Conservation (phyloP, 2,113 vertebrate species). For the Sinocyclocheilus anshuiensis region DNA sequence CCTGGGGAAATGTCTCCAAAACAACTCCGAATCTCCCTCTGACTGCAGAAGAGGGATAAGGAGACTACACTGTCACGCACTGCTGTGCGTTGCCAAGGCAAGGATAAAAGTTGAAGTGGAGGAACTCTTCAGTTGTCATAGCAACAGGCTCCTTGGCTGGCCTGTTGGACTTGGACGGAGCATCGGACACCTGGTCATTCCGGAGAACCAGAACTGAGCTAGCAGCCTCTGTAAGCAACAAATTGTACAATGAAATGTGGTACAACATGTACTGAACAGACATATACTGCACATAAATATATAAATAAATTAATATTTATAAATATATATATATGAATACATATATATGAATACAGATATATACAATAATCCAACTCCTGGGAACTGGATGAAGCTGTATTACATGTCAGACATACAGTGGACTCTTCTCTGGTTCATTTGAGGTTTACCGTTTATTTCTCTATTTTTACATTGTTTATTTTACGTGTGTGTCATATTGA, state of each 20-base stretch:
- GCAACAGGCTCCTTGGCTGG: conserved; percentile 44
- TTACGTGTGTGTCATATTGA: conserved; percentile 69
- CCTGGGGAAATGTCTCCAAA: conserved; percentile 49
- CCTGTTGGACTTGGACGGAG: conserved; percentile 46
- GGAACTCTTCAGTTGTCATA: conserved; percentile 60
- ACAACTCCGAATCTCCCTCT: conserved; percentile 71
- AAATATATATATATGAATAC: conserved; percentile 52
- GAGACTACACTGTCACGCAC: conserved; percentile 53
- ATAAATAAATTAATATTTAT: conserved; percentile 53
- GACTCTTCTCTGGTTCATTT: conserved; percentile 72
- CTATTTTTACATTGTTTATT: conserved; percentile 59
- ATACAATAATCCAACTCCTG: conserved; percentile 53
- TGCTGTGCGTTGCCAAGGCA: conserved; percentile 60
- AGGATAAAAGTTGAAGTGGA: conserved; percentile 60
- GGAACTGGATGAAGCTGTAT: conserved; percentile 77
- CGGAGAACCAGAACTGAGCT: conserved; percentile 37
- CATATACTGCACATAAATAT: conserved; percentile 47
- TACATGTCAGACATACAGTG: conserved; percentile 76
- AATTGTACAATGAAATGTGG: conserved; percentile 40
- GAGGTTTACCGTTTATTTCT: conserved; percentile 61
- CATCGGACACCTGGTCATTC: conserved; percentile 52
- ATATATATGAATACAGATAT: conserved; percentile 58
- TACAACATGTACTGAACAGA: conserved; percentile 36
- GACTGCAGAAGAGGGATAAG: conserved; percentile 41
- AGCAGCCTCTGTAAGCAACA: conserved; percentile 37